These are phyloP conservation scores for Drosophila chauvacae DNA, from an alignment of 1,140 invertebrate species.

Conservation along the genomic window DNA sequence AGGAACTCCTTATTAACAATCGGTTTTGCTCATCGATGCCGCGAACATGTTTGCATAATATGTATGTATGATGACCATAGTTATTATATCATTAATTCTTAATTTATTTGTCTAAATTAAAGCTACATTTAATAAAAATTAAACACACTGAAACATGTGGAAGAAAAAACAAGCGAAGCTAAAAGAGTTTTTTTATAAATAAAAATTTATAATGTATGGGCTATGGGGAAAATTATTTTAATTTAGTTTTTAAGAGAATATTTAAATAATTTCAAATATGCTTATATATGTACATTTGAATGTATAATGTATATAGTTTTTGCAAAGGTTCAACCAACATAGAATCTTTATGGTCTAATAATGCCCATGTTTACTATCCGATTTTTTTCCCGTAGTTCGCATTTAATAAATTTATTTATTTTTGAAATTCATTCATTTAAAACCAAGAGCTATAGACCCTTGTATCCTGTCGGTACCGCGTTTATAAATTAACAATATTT, in stretches of 20 bases:
- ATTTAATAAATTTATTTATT: background rate
- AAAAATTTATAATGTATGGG: background rate
- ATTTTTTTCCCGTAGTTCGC: background rate
- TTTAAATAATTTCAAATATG: background rate
- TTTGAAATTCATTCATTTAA: background rate
- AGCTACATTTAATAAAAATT: conserved; percentile 74
- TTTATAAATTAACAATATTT: background rate
- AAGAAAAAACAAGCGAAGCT: conserved; percentile 31
- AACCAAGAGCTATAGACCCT: background rate
- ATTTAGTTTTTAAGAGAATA: accelerated
- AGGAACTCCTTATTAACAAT: conserved; percentile 43
- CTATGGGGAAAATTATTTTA: background rate
- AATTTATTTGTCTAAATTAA: conserved; percentile 83
- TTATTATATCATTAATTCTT: conserved; percentile 81
- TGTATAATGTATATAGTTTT: background rate
- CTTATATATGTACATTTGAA: background rate
- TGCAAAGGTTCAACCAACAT: background rate
- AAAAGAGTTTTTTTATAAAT: background rate
- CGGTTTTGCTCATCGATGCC: conserved; percentile 59
- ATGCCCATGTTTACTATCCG: background rate
- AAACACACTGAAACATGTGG: conserved; percentile 57
- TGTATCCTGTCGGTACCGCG: background rate
- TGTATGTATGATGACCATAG: conserved; percentile 72
- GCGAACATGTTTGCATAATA: conserved; percentile 47
- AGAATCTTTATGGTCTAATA: background rate